Conservation (phyloP, 2,888 invertebrate genomes). For the Mylabris sibirica region DNA sequence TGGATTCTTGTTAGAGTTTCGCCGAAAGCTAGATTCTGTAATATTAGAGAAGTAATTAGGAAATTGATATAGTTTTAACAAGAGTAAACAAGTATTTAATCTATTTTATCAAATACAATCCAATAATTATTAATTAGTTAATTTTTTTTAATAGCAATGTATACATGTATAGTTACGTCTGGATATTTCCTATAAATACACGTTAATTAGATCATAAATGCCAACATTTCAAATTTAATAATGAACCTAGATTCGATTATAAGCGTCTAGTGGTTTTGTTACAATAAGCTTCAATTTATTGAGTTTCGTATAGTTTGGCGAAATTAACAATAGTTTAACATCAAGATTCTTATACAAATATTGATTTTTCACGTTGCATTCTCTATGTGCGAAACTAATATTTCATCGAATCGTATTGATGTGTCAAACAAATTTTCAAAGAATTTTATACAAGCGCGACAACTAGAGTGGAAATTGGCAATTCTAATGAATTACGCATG, state of each 20-base stretch:
- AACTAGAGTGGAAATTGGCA: not conserved
- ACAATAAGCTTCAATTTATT: slow-evolving; percentile 41
- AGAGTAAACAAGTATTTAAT: too few species aligned
- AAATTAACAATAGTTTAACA: slow-evolving; percentile 40
- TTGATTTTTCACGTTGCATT: slow-evolving; percentile 10
- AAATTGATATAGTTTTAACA: not conserved
- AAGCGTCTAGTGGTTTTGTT: slow-evolving; percentile 47
- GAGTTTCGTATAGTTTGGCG: slow-evolving; percentile 45
- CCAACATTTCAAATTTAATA: slow-evolving; percentile 45
- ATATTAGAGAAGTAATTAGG: not conserved
- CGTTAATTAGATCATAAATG: slow-evolving; percentile 42
- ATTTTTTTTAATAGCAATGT: too few species aligned
- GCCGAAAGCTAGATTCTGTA: not conserved
- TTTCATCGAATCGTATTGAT: slow-evolving; percentile 1
- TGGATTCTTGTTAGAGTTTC: not conserved
- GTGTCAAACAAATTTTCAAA: not conserved
- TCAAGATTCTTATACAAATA: slow-evolving; percentile 17
- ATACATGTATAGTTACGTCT: too few species aligned
- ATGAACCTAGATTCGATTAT: slow-evolving; percentile 51
- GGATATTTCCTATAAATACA: slow-evolving; percentile 42
- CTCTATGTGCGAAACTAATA: not conserved
- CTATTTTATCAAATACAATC: too few species aligned
- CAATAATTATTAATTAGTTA: not conserved
- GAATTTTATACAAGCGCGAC: too few species aligned
- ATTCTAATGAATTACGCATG: slow-evolving; percentile 44